Evolutionary conservation across 1,140 invertebrate species (phyloP), one percentile per base, ranked within the genome.

Genomic region (Euura saliciscinereae): DNA sequence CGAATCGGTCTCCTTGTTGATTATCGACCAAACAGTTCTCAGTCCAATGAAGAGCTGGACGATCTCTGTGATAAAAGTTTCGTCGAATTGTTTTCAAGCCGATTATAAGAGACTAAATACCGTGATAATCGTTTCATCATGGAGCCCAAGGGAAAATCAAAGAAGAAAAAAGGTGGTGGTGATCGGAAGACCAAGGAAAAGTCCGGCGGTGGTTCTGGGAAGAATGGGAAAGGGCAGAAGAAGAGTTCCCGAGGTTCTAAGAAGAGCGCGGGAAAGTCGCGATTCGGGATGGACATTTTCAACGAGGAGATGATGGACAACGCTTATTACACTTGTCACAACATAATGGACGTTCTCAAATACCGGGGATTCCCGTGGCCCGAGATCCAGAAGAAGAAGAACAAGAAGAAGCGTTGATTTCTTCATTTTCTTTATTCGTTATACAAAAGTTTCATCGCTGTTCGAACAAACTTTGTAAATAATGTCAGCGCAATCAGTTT

Each of bases 261-360:
- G 76, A 91, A 91, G 75, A 86, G 86, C 73, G 89, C 88, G 2
- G 90, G 91, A 13, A 91, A 92, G 75, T 82, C 88, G 8, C 87
- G 87, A 79, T 92, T 91, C 74, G 90, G 92, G 11, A 93, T 94
- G 51, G 94, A 96, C 76, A 94, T 96, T 74, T 93, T 96, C 71
- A 95, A 93, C 70, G 93, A 95, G 76, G 91, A 93, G n/a, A 94
- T 94, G 0, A 95, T 96, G 93, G 92, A 95, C 76, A 96, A 96
- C 80, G 94, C 95, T 3, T 96, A 96, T 82, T 94, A 94, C 79
- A 94, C 93, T 2, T 96, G 95, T 79, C 95, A 97, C 77, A 96
- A 96, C 85, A 92, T 96, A 1, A 95, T 95, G 86, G 95, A 96
- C 82, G 84, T 94, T 3, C 77, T 93, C 2, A 91, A 92, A 75